Evolutionary conservation across 2,797 vertebrate genomes (phyloP).

Genomic region (Leptodactylus fallax): DNA sequence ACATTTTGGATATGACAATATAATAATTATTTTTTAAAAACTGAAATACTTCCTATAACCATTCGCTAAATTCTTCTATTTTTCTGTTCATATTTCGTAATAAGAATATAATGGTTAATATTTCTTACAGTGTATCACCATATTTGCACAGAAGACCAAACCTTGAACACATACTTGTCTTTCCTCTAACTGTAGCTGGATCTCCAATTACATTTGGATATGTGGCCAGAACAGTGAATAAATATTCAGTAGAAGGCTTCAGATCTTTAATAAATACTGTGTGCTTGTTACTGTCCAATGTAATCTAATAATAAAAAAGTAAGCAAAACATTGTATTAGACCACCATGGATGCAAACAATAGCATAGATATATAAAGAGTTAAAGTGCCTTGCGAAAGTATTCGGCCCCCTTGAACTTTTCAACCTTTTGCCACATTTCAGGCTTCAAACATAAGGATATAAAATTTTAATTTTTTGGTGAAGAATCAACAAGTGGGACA

Average conservation of each 20-base stretch:
- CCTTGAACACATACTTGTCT: slow-evolving; percentile 79
- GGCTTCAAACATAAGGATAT: too few species aligned
- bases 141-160: not conserved
- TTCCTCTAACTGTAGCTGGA: slow-evolving; percentile 70
- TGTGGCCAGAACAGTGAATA: slow-evolving; percentile 79
- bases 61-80: too few species aligned
- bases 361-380: not conserved
- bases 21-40: too few species aligned
- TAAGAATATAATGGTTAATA: not conserved
- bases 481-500: too few species aligned
- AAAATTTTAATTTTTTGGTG: too few species aligned
- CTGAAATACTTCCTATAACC: too few species aligned
- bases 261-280: slow-evolving; percentile 77
- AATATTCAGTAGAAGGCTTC: slow-evolving; percentile 81
- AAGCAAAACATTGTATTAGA: not conserved
- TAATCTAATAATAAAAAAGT: slow-evolving; percentile 72
- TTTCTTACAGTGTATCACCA: not conserved
- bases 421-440: too few species aligned
- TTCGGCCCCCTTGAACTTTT: too few species aligned
- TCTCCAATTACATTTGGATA: slow-evolving; percentile 80
- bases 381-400: too few species aligned
- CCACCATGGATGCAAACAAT: not conserved
- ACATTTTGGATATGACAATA: too few species aligned
- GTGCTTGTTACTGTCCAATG: slow-evolving; percentile 80
- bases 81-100: too few species aligned